phyloP scores from a whole-genome alignment of 2,797 vertebrate species.

The Micrastur ruficollis region DNA sequence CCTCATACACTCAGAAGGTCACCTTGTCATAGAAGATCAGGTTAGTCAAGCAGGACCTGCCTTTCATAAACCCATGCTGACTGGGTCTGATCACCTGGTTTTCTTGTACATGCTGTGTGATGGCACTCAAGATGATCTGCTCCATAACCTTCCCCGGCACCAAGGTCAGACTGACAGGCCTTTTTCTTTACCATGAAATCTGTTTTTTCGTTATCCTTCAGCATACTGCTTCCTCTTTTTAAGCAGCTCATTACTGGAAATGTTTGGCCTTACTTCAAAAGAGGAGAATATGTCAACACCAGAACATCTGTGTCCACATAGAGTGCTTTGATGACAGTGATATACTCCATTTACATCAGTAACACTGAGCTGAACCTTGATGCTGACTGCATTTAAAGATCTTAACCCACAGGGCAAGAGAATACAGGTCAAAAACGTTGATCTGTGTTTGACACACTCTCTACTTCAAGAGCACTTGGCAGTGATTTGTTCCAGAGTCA shows the following conservation, averaged over 20 bases:
- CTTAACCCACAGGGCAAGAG: conserved; percentile 55
- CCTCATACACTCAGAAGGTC: too few relatives aligned
- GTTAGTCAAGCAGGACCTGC: too few relatives aligned
- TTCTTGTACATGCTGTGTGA: too few relatives aligned
- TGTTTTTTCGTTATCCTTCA: not conserved
- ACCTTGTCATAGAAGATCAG: too few relatives aligned
- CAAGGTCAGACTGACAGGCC: too few relatives aligned
- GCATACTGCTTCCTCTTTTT: not conserved
- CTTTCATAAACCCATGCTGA: too few relatives aligned
- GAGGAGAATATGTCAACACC: conserved; percentile 52
- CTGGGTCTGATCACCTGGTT: too few relatives aligned
- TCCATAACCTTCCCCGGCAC: too few relatives aligned
- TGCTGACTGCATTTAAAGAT: conserved; percentile 58
- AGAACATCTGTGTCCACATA: conserved; percentile 48
- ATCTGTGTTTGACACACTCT: conserved; percentile 49
- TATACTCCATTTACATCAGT: conserved; percentile 55
- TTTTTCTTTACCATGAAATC: not conserved
- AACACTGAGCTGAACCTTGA: conserved; percentile 49
- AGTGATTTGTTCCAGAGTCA: conserved; percentile 50
- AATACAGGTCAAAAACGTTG: conserved; percentile 58
- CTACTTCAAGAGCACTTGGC: conserved; percentile 55
- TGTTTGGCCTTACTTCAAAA: conserved; percentile 51
- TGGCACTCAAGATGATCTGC: too few relatives aligned
- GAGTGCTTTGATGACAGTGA: conserved; percentile 55
- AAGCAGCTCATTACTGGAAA: conserved; percentile 40